Evolutionary conservation across 2,797 vertebrate genomes (phyloP).

Genomic region (Rhinella marina): DNA sequence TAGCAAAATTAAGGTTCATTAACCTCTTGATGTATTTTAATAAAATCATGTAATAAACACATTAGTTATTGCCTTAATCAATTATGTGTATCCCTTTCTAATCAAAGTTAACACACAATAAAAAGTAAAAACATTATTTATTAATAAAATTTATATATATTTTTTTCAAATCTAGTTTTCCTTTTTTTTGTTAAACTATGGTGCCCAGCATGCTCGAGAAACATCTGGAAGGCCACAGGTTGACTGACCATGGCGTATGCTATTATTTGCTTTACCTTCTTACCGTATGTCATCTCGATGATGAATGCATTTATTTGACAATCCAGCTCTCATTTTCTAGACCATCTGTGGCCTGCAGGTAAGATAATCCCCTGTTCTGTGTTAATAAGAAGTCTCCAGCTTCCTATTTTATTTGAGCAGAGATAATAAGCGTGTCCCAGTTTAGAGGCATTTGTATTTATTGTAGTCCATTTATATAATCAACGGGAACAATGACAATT

Average conservation of each 20-base stretch:
- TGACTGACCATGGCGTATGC: slow-evolving; percentile 3
- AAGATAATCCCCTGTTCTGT: slow-evolving; percentile 22
- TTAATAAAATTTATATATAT: background rate
- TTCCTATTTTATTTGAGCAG: slow-evolving; percentile 4
- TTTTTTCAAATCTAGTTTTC: background rate
- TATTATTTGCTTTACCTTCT: slow-evolving; percentile 9
- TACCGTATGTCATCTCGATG: slow-evolving; percentile 11
- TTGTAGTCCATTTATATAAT: background rate
- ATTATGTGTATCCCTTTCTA: background rate
- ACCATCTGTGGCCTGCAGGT: slow-evolving; percentile 38
- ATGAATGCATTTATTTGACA: slow-evolving; percentile 30
- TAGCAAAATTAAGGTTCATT: no score
- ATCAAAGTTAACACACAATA: background rate
- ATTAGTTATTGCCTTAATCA: background rate
- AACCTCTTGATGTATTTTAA: no score
- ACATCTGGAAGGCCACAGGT: slow-evolving; percentile 26
- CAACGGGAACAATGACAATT: background rate
- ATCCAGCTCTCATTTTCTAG: slow-evolving; percentile 15
- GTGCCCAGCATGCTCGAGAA: background rate
- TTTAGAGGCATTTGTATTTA: slow-evolving; percentile 28
- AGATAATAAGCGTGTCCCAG: slow-evolving; percentile 11
- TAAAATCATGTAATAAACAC: no score
- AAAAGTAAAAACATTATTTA: background rate
- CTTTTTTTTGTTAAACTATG: background rate
- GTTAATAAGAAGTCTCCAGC: slow-evolving; percentile 2